A percentile compares a stretch with the other conserved stretches of the same genome.
phyloP scores from a whole-genome alignment of 2,888 invertebrate genomes.

The Drosophila percnosoma region DNA sequence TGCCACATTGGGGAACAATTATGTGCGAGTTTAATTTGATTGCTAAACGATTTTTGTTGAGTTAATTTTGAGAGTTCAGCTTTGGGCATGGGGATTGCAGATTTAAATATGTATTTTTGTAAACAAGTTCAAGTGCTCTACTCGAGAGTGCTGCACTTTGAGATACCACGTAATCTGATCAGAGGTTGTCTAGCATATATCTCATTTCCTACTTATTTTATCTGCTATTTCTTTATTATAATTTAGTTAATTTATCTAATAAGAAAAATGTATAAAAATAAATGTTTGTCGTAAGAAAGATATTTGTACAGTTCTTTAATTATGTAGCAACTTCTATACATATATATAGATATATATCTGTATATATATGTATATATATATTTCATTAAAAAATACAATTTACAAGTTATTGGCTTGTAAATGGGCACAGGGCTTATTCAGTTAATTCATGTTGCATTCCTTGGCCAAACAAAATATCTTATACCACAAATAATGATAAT shows the following conservation, averaged over 20 bases:
- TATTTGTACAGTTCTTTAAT: background rate
- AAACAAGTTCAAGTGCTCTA: background rate
- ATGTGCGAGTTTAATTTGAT: slow-evolving; percentile 74
- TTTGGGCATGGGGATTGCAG: background rate
- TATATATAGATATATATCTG: background rate
- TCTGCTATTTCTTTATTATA: background rate
- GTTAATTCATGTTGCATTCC: slow-evolving; percentile 7
- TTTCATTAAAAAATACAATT: background rate
- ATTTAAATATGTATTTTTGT: background rate
- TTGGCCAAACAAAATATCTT: slow-evolving; percentile 13
- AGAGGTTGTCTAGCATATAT: background rate
- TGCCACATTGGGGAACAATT: slow-evolving; percentile 77
- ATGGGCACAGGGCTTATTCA: slow-evolving; percentile 12
- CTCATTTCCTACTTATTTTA: background rate
- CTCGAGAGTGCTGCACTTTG: background rate
- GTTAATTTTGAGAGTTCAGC: slow-evolving; percentile 15
- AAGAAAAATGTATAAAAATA: background rate
- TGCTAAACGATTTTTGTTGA: slow-evolving; percentile 68
- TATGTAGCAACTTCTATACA: background rate
- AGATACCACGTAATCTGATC: background rate
- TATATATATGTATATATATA: background rate
- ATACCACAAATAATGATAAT: slow-evolving; percentile 73
- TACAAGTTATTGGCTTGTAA: background rate
- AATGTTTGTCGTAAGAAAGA: background rate
- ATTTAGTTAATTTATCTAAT: too few species aligned